These are phyloP conservation scores for Chionomys nivalis DNA, from an alignment of 2,113 vertebrate genomes.

Conservation along the genomic window DNA sequence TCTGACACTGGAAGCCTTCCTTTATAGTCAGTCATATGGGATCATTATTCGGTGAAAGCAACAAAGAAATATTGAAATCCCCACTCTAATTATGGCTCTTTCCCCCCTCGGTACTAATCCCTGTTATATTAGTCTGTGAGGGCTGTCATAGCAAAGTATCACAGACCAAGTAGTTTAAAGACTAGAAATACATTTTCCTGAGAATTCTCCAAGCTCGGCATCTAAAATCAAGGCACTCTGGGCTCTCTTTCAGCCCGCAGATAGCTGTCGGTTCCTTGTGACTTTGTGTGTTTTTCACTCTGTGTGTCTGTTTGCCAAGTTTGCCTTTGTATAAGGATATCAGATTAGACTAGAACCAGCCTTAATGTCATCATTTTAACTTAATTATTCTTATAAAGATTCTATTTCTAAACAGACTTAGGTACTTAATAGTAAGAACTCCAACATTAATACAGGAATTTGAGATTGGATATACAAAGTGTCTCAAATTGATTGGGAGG, in stretches of 20 bases:
- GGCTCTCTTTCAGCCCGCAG: background rate
- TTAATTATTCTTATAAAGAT: constrained; percentile 4
- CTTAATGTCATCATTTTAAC: constrained; percentile 10
- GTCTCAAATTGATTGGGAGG: background rate
- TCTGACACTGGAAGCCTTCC: background rate
- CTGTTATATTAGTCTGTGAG: background rate
- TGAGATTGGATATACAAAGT: background rate
- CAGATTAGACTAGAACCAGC: background rate
- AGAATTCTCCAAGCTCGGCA: background rate
- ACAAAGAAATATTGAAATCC: constrained; percentile 2
- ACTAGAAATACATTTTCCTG: background rate
- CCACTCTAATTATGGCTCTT: background rate
- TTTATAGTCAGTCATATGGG: background rate
- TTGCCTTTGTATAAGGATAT: background rate
- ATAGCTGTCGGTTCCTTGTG: background rate
- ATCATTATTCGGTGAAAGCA: background rate
- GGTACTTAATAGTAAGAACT: background rate
- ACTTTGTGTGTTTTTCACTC: background rate
- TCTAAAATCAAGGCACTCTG: background rate
- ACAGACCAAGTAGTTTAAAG: background rate
- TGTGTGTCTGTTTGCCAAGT: background rate
- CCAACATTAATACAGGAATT: background rate
- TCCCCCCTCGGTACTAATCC: background rate
- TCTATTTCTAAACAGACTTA: constrained; percentile 12
- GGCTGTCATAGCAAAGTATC: background rate